Evolutionary conservation across 2,888 invertebrate genomes (phyloP), one percentile per base, ranked within the genome.

Genomic region (Brachycybe producta): DNA sequence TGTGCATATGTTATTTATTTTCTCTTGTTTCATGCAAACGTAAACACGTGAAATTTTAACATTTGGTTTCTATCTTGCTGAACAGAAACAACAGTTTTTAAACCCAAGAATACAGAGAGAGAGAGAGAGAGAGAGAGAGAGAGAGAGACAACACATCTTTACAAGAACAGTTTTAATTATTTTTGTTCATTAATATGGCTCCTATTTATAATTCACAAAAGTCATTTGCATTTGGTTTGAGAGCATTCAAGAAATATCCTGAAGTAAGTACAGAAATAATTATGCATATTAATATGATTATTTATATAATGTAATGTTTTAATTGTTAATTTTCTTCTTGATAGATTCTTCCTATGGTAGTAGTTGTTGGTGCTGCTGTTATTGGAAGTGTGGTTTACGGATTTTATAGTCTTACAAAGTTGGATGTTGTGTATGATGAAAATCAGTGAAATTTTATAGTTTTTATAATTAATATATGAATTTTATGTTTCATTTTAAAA

Each of bases 241-340:
- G 44, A 23, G 44, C 44, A 3, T 44, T 44, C 44, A 44, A 30
- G 30, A 44, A 44, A 44, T 44, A 21, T 17, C 44, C 44, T 11
- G 44, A 44, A 32, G 44, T 44, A 44, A 44, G 38, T 11, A 38
- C 8, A 38, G 17, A 8, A 38, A 15, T 17, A 19, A 15, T 19
- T 32, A 7, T 3, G 17, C 21, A 8, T 44, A 30, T 4, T 27
- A 5, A 13, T 28, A 11, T 3, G 43, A 15, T 28, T 27, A 28
- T n/a, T 28, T 24, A 17, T 43, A 43, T 43, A 17, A 7, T 15
- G 7, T 8, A 7, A 43, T 27, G n/a, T 8, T 5, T 4, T 5
- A 27, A n/a, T 21, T 3, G 5, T 43, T 28, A 5, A 27, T 27
- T 3, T 3, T 28, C 15, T 43, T 11, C n/a, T 26, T 43, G n/a